These are phyloP conservation scores for Macrosoma leucophasiata DNA, from an alignment of 2,888 invertebrate species.

Conservation along the genomic window DNA sequence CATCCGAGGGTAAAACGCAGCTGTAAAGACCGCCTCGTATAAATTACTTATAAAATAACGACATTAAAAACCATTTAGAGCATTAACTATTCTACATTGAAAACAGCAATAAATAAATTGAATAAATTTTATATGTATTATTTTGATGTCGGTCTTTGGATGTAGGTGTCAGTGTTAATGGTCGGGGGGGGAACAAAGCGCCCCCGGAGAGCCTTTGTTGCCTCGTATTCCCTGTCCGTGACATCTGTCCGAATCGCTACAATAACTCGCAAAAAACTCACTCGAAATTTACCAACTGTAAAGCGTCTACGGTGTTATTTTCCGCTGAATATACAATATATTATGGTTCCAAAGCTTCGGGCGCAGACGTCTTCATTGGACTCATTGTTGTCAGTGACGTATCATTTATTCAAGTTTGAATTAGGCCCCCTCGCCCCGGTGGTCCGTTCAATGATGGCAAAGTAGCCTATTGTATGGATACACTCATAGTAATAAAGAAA, in stretches of 20 bases:
- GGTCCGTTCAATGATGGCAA: slow-evolving; percentile 39
- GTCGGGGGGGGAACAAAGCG: slow-evolving; percentile 61
- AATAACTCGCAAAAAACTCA: slow-evolving; percentile 72
- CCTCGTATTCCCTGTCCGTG: slow-evolving; percentile 62
- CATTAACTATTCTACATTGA: slow-evolving; percentile 61
- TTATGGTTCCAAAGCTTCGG: slow-evolving; percentile 34
- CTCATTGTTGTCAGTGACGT: slow-evolving; percentile 59
- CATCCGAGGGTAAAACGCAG: slow-evolving; percentile 60
- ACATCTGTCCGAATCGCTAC: slow-evolving; percentile 73
- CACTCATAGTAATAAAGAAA: slow-evolving; percentile 62
- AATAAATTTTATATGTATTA: slow-evolving; percentile 64
- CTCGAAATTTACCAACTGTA: slow-evolving; percentile 59
- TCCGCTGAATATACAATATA: slow-evolving; percentile 52
- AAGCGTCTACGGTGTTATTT: slow-evolving; percentile 54
- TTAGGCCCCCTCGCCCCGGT: slow-evolving; percentile 46
- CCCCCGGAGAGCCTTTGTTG: slow-evolving; percentile 70
- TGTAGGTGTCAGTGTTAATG: slow-evolving; percentile 70
- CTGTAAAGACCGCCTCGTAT: slow-evolving; percentile 55
- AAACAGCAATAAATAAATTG: slow-evolving; percentile 62
- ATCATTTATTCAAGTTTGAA: slow-evolving; percentile 59
- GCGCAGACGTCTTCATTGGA: slow-evolving; percentile 55
- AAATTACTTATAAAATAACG: slow-evolving; percentile 68
- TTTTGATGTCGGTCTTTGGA: slow-evolving; percentile 65
- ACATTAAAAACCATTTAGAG: slow-evolving; percentile 73
- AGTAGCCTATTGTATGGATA: slow-evolving; percentile 27